phyloP scores from a whole-genome alignment of 2,113 vertebrate species.

The Falco punctatus region DNA sequence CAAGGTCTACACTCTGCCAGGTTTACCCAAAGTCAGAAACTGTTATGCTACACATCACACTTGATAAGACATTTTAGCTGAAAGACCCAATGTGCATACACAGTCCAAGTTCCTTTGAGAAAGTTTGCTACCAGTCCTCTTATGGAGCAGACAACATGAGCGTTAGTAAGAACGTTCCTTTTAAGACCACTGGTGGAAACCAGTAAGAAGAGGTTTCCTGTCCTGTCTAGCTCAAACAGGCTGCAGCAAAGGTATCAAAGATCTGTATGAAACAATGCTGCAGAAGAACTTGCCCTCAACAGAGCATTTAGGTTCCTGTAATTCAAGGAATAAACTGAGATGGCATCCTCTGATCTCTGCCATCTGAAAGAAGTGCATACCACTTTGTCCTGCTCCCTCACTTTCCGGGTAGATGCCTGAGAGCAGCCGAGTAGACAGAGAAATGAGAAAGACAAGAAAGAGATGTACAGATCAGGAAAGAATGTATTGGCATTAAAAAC shows the following conservation, averaged over 20 bases:
- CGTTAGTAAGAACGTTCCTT: neutral
- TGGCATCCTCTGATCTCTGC: neutral
- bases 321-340: neutral
- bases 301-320: neutral
- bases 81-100: neutral
- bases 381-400: neutral
- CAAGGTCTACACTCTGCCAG: neutral
- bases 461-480: neutral
- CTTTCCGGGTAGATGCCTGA: neutral
- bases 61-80: neutral
- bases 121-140: neutral
- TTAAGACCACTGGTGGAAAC: neutral
- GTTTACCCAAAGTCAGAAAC: neutral
- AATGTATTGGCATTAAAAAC: neutral
- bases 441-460: neutral
- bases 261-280: neutral
- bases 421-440: neutral
- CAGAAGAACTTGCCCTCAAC: neutral
- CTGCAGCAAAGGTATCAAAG: neutral
- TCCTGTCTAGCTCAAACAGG: neutral
- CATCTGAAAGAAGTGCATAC: neutral
- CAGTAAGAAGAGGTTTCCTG: neutral
- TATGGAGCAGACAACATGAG: neutral
- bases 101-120: neutral
- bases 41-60: neutral